Percentiles rank a stretch among this genome's conserved stretches.
Evolutionary conservation across 2,113 vertebrate species (phyloP).

Genomic region (Neotoma lepida): DNA sequence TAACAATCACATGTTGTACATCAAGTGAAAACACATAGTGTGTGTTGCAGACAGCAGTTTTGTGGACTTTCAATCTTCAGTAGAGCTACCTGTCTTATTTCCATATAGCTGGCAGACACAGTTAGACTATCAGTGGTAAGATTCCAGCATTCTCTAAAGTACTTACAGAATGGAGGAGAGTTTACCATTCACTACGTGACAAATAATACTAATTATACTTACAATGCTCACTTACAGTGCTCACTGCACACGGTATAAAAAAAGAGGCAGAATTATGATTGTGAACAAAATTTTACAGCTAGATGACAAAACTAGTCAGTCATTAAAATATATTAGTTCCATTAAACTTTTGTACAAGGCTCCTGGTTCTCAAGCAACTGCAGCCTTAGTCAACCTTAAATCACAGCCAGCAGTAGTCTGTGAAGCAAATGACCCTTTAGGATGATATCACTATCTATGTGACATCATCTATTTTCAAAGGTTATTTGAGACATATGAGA

Average conservation of each 20-base stretch:
- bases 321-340: conserved; percentile 50
- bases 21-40: conserved; percentile 71
- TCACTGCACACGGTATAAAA: conserved; percentile 56
- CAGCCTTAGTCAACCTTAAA: conserved; percentile 22
- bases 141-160: conserved; percentile 51
- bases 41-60: background rate
- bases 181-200: conserved; percentile 59
- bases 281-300: conserved; percentile 67
- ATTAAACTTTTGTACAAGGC: conserved; percentile 26
- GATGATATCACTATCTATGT: background rate
- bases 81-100: conserved; percentile 28
- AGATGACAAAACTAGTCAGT: conserved; percentile 44
- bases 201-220: conserved; percentile 73
- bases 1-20: conserved; percentile 64
- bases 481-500: conserved; percentile 56
- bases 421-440: conserved; percentile 46
- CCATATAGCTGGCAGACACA: conserved; percentile 13
- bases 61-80: background rate
- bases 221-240: conserved; percentile 38
- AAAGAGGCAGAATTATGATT: conserved; percentile 68
- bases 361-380: background rate
- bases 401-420: conserved; percentile 33
- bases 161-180: conserved; percentile 51
- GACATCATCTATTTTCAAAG: no score
- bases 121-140: background rate